These are phyloP conservation scores for Cactoblastis cactorum DNA, from an alignment of 2,888 invertebrate species.

Conservation along the genomic window DNA sequence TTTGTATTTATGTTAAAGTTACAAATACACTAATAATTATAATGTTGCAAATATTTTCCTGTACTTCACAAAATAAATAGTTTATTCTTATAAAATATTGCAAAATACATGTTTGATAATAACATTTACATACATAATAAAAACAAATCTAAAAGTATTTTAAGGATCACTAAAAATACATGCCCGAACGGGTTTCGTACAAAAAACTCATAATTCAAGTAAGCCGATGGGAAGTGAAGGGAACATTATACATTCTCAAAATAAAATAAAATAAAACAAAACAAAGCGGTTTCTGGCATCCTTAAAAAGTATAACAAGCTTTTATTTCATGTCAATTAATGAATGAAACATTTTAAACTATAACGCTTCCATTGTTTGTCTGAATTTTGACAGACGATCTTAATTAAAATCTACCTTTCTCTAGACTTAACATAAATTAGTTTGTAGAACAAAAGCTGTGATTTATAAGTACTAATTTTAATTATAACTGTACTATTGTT, in stretches of 20 bases:
- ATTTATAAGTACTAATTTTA: background rate
- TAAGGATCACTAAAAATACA: background rate
- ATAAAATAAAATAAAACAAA: background rate
- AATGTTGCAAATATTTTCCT: too few relatives aligned
- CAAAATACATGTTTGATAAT: too few relatives aligned
- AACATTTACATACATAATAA: background rate
- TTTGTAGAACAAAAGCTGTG: constrained; percentile 2
- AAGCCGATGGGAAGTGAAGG: constrained; percentile 1
- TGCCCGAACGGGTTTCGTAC: background rate
- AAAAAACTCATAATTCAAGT: background rate
- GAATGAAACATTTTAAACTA: background rate
- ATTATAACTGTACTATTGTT: background rate
- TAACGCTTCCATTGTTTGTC: background rate
- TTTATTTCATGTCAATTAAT: background rate
- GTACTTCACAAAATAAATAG: too few relatives aligned
- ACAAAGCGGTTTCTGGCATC: background rate
- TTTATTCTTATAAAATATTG: too few relatives aligned
- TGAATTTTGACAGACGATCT: constrained; percentile 4
- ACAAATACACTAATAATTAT: too few relatives aligned
- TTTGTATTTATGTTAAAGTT: too few relatives aligned
- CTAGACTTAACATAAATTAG: background rate
- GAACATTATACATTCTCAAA: background rate
- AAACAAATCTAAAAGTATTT: background rate
- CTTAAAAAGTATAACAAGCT: background rate
- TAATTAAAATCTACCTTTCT: constrained; percentile 14